Conservation (phyloP, 2,888 invertebrate genomes). For the Endotricha flammealis region DNA sequence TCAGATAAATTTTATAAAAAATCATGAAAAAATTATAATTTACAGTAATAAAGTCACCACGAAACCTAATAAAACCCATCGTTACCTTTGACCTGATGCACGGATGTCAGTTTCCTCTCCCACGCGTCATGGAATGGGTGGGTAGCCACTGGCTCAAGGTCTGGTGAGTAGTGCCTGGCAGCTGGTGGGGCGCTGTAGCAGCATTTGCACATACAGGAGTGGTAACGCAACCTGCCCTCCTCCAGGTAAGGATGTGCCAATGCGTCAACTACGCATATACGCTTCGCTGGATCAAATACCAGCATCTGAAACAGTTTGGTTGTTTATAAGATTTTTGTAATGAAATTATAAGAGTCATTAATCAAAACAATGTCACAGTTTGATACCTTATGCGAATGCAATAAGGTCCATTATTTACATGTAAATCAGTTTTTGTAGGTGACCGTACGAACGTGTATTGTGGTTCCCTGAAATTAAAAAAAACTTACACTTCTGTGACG, state of each 20-base stretch:
- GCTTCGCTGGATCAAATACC: constrained; percentile 97
- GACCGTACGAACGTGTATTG: too few species aligned
- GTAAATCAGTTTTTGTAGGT: too few species aligned
- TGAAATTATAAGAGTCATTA: too few species aligned
- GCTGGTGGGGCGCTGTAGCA: constrained; percentile 83
- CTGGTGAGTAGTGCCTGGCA: constrained; percentile 89
- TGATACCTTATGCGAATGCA: too few species aligned
- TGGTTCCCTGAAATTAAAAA: too few species aligned
- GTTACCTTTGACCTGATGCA: constrained; percentile 96
- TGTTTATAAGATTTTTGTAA: too few species aligned
- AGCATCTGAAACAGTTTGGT: constrained; percentile 87
- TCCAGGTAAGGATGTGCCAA: constrained; percentile 98
- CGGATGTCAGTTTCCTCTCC: constrained; percentile 95
- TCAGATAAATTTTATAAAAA: too few species aligned
- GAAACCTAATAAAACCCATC: neutral
- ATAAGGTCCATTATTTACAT: too few species aligned
- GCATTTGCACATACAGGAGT: constrained; percentile 99
- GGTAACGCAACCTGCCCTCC: constrained; percentile 98
- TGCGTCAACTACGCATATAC: constrained; percentile 96
- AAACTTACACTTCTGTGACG: too few species aligned
- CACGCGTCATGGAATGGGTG: constrained; percentile 96
- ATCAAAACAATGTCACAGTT: too few species aligned
- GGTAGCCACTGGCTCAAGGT: constrained; percentile 94
- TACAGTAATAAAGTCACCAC: neutral
- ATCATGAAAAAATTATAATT: too few species aligned